Percentiles rank a stretch among this genome's conserved stretches.
phyloP scores from a whole-genome alignment of 35 echinoderm and acorn worm species.

The Ophiothrix spiculata region DNA sequence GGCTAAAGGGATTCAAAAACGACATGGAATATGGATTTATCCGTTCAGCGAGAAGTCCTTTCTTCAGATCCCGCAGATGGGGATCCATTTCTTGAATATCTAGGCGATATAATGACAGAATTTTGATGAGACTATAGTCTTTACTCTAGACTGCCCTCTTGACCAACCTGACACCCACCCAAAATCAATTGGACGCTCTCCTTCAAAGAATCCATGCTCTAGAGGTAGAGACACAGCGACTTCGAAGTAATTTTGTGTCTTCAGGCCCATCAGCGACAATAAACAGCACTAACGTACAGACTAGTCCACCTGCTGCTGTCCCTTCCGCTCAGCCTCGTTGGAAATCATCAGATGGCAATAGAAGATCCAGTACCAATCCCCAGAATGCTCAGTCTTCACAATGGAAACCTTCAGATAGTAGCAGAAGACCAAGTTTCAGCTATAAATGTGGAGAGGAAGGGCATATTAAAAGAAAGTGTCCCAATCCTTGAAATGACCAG shows the following conservation, averaged over 20 bases:
- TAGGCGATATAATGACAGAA: too few species aligned
- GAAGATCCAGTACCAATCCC: not conserved
- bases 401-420: not conserved
- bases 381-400: not conserved
- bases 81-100: too few species aligned
- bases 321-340: not conserved
- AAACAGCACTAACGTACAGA: not conserved
- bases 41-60: too few species aligned
- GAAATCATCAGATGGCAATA: not conserved
- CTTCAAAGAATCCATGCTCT: not conserved
- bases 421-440: conserved; percentile 29
- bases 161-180: too few species aligned
- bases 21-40: too few species aligned
- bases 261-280: too few species aligned
- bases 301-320: not conserved
- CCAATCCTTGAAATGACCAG: not conserved
- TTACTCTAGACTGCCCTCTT: too few species aligned
- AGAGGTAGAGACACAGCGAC: not conserved
- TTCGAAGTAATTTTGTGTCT: not conserved
- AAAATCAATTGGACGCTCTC: not conserved
- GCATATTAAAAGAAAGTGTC: conserved; percentile 45
- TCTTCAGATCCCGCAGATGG: too few species aligned
- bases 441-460: conserved; percentile 49
- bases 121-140: too few species aligned
- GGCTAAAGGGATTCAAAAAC: too few species aligned